phyloP scores from a whole-genome alignment of 2,113 vertebrate species.

The Salvator merianae region DNA sequence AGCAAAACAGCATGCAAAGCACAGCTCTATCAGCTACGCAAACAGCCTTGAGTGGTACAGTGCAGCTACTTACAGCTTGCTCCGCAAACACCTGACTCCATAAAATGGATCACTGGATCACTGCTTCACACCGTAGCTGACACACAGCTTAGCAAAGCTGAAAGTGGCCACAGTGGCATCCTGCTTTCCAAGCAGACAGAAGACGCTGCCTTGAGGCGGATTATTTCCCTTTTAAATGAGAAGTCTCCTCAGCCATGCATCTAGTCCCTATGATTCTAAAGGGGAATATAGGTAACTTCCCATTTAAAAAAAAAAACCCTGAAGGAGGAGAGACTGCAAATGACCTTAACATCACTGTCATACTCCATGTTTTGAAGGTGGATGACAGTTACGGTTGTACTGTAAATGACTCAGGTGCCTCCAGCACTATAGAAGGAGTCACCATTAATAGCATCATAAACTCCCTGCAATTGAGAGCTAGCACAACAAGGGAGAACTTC shows the following conservation, averaged over 20 bases:
- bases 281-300: not conserved
- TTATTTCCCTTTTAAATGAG: not conserved
- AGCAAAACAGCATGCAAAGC: not conserved
- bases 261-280: not conserved
- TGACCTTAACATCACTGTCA: not conserved
- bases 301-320: not conserved
- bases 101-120: not conserved
- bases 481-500: no score
- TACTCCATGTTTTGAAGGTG: no score
- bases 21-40: not conserved
- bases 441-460: no score
- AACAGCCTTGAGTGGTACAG: conserved; percentile 3
- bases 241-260: not conserved
- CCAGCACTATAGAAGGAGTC: no score
- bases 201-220: no score
- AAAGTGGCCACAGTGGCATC: not conserved
- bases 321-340: not conserved
- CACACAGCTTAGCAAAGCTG: not conserved
- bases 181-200: no score
- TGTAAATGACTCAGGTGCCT: no score
- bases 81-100: not conserved
- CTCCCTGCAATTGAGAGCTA: no score
- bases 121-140: not conserved
- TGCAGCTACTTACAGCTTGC: not conserved
- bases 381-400: no score